Evolutionary conservation across 1,140 invertebrate species (phyloP), one percentile per base, ranked within the genome.

Genomic region (Sycophila sp.): DNA sequence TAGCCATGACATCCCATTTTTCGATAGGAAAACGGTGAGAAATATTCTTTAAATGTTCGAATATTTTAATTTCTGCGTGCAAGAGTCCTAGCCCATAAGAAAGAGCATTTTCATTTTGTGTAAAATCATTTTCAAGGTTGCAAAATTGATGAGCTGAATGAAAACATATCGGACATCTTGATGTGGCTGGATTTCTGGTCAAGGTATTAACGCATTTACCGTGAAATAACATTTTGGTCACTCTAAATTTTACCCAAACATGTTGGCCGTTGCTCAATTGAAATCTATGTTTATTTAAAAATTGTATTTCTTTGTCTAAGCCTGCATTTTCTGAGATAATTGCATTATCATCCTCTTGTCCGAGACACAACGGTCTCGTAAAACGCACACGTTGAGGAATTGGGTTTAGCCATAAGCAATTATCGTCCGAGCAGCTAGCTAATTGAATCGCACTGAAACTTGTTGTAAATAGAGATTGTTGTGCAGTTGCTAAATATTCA

Each of bases 31-130:
- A 24, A 4, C 62, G 19, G 17, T 64, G 51, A 32, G 62, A 51
- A 36, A 64, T 26, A n/a, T 64, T 45, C n/a, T 49, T 32, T 28
- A 51, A 36, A 64, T 51, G 45, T 34, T 64, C 45, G 22, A 64
- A 64, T 22, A 22, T 13, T 34, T 47, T 63, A 26, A 63, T 63
- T 34, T 32, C 60, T 17, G 32, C n/a, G 26, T 63, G 42, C 8
- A 63, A 45, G 13, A 63, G 34, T 17, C 59, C 26, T 19, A 47
- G 30, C 6, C 59, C 42, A 19, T 17, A 26, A 28, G n/a, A 30
- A 11, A 63, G 40, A 19, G 59, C 26, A 17, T 40, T 28, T 47
- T 63, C 13, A 8, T 17, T 17, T 30, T 38, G 40, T 22, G 40
- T 30, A 63, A 63, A 47, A 47, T 45, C 38, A 13, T 63, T 45